Evolutionary conservation across 64 coral and sea anemone species (phyloP).

Genomic region (Dendronephthya gigantea): DNA sequence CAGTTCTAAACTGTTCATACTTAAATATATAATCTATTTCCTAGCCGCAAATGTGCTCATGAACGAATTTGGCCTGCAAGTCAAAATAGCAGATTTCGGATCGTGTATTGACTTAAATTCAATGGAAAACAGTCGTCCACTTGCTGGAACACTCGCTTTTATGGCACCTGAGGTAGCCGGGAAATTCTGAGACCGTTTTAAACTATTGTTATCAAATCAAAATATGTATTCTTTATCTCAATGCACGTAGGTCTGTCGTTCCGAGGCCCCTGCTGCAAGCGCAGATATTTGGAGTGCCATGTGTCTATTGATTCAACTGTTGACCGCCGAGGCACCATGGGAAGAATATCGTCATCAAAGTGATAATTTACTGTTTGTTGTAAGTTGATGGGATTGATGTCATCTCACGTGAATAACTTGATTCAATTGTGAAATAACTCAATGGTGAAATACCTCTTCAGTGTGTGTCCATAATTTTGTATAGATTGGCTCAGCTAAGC

Average conservation of each 20-base stretch:
- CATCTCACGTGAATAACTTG: neutral
- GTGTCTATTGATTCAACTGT: constrained; percentile 61
- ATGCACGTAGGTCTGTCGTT: constrained; percentile 49
- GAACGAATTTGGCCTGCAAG: neutral
- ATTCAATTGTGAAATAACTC: no score
- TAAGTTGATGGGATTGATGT: neutral
- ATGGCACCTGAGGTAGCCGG: constrained; percentile 82
- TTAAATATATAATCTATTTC: neutral
- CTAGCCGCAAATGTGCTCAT: constrained; percentile 67
- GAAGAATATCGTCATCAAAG: constrained; percentile 6
- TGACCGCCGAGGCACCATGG: constrained; percentile 66
- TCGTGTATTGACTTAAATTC: constrained; percentile 22
- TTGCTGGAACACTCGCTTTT: constrained; percentile 65
- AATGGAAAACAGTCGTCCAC: constrained; percentile 28
- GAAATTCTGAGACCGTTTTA: neutral
- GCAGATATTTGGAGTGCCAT: constrained; percentile 69
- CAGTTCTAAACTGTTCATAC: neutral
- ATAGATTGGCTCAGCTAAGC: neutral
- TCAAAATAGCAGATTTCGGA: constrained; percentile 70
- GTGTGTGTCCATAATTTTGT: no score
- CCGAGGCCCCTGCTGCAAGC: constrained; percentile 48
- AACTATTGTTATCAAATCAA: neutral
- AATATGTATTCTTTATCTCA: neutral
- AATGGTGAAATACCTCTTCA: no score
- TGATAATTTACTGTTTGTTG: neutral